Base-by-base conservation (phyloP, 2,797 vertebrate species). In the Galagoides demidoff region DNA sequence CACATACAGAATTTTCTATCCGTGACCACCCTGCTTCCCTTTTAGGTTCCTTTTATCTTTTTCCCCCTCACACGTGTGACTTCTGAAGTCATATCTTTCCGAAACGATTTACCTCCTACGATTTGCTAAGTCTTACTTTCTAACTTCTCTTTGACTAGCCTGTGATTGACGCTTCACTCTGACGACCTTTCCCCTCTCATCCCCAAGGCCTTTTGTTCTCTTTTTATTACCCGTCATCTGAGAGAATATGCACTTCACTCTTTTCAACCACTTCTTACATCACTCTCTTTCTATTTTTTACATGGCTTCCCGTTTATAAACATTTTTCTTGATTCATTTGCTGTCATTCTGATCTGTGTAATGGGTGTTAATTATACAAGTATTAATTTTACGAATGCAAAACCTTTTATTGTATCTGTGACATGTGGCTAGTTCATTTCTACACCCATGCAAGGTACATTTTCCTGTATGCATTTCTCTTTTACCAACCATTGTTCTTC, bases 171-270 rank as follows among this genome's bases (percentile, higher is more conserved):
- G 39, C 5, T 86, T 49, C 1, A 57, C 8, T 90, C 76, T 78
- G 17, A 12, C 81, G 17, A 94, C n/a, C 29, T 77, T 86, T 84
- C 10, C 29, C 61, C 31, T 96, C 37, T 88, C 34, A 37, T 74
- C 81, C 92, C 20, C 37, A 76, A 82, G 66, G 57, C 34, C n/a
- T 70, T 85, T 84, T 70, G 55, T 77, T 70, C 83, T 68, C 23
- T 88, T 93, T 85, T 91, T 57, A 83, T 73, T 85, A 57, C 43
- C 23, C 34, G 68, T 81, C 66, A 89, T 91, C n/a, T 82, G 64
- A 96, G n/a, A 59, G 63, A 96, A 93, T 64, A 73, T 16, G 16
- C 23, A 85, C 34, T n/a, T 92, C 76, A 83, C 34, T 31, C 20
- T 93, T 93, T 97, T 43, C 27, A 93, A 49, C 5, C 61, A 77